These are phyloP conservation scores for Rhadinocentrus ornatus DNA, from an alignment of 2,797 vertebrate species.

Conservation along the genomic window DNA sequence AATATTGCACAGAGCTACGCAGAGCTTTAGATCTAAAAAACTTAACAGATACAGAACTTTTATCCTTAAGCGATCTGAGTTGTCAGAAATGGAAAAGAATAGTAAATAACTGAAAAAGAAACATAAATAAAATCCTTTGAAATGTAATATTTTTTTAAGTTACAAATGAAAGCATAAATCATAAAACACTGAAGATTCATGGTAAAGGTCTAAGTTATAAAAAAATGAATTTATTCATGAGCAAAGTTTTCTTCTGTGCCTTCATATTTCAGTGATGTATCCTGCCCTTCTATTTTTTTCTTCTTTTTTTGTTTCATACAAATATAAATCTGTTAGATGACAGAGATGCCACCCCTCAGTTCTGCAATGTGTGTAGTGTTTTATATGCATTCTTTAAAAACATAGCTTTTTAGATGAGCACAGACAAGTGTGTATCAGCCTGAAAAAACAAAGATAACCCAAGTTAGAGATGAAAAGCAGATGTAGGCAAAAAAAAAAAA, in stretches of 20 bases:
- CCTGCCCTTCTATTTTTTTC: slow-evolving; percentile 35
- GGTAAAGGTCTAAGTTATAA: slow-evolving; percentile 57
- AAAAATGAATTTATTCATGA: slow-evolving; percentile 79
- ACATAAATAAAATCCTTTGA: slow-evolving; percentile 30
- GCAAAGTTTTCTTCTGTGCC: slow-evolving; percentile 70
- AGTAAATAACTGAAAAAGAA: slow-evolving; percentile 40
- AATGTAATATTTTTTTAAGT: slow-evolving; percentile 57
- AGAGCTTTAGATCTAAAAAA: slow-evolving; percentile 54
- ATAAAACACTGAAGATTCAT: slow-evolving; percentile 51
- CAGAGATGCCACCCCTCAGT: slow-evolving; percentile 58
- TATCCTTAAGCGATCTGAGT: slow-evolving; percentile 51
- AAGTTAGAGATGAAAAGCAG: slow-evolving; percentile 64
- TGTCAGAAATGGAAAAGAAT: slow-evolving; percentile 44
- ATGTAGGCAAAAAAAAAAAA: background rate
- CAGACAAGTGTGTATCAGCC: slow-evolving; percentile 44
- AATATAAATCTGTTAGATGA: slow-evolving; percentile 72
- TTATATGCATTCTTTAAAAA: slow-evolving; percentile 62
- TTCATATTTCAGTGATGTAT: slow-evolving; percentile 69
- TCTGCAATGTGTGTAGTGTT: slow-evolving; percentile 60
- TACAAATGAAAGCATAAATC: slow-evolving; percentile 70
- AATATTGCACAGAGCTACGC: slow-evolving; percentile 28
- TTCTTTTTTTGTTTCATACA: slow-evolving; percentile 44
- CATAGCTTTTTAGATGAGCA: slow-evolving; percentile 60
- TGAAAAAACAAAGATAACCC: slow-evolving; percentile 55
- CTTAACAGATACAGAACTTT: slow-evolving; percentile 54